Conservation (phyloP, 1,140 invertebrate genomes). For the Pseudomyrmex gracilis region DNA sequence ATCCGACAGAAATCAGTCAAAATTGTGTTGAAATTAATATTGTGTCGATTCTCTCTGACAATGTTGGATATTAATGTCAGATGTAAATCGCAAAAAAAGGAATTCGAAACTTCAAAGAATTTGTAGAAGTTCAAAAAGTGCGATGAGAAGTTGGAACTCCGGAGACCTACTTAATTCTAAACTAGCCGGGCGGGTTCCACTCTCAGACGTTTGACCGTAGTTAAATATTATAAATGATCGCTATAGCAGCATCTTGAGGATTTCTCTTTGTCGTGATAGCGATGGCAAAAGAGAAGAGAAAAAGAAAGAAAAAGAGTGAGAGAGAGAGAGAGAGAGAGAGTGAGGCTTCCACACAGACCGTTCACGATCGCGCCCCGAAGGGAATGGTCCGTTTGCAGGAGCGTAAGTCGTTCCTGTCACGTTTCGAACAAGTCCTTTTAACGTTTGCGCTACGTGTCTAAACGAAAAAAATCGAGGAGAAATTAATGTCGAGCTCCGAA, state of each 20-base stretch:
- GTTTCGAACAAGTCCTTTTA: constrained; percentile 55
- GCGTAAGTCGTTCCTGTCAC: constrained; percentile 72
- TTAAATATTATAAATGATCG: constrained; percentile 75
- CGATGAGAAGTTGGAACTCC: constrained; percentile 14
- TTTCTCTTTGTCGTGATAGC: constrained; percentile 59
- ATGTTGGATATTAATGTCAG: background rate
- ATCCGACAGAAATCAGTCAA: background rate
- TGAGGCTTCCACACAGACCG: constrained; percentile 58
- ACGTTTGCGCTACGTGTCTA: constrained; percentile 41
- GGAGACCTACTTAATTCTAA: constrained; percentile 33
- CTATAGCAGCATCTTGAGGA: constrained; percentile 56
- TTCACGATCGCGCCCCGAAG: constrained; percentile 70
- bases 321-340: too few relatives aligned
- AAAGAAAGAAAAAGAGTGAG: too few relatives aligned
- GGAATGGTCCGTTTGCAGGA: constrained; percentile 63
- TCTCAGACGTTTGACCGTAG: constrained; percentile 66
- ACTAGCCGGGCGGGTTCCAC: constrained; percentile 36
- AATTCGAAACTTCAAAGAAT: background rate
- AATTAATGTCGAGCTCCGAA: constrained; percentile 63
- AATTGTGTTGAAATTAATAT: background rate
- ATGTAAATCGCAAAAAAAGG: background rate
- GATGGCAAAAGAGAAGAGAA: constrained; percentile 19
- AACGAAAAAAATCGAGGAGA: constrained; percentile 68
- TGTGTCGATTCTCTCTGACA: background rate
- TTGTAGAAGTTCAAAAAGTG: background rate